These are phyloP conservation scores for Austrolebias charrua DNA, from an alignment of 2,797 vertebrate species.

Conservation along the genomic window DNA sequence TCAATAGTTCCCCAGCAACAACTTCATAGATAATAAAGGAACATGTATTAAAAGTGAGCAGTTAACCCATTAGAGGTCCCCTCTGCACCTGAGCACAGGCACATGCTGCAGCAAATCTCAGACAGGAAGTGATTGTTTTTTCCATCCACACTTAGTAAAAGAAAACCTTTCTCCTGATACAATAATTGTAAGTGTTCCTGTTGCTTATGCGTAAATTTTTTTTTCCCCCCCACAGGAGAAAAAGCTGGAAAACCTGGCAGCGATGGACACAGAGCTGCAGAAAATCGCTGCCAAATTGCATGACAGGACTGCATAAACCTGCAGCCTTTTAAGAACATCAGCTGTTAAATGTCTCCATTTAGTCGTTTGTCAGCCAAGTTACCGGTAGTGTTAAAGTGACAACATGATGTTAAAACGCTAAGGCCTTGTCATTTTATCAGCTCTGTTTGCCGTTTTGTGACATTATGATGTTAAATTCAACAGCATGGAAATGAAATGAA, in stretches of 20 bases:
- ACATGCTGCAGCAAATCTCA: neutral
- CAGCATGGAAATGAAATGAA: slow-evolving; percentile 84
- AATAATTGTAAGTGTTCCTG: neutral
- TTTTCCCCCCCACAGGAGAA: slow-evolving; percentile 79
- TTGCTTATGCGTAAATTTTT: neutral
- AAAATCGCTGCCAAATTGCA: slow-evolving; percentile 88
- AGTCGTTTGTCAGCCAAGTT: slow-evolving; percentile 39
- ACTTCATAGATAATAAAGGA: slow-evolving; percentile 8
- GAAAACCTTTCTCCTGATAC: no score
- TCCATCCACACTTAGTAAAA: no score
- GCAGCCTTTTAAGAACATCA: slow-evolving; percentile 1
- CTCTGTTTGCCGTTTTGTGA: slow-evolving; percentile 69
- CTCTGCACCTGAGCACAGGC: neutral
- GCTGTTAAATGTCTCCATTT: slow-evolving; percentile 18
- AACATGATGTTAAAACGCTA: slow-evolving; percentile 18
- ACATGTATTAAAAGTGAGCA: slow-evolving; percentile 11
- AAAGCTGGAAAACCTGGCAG: slow-evolving; percentile 87
- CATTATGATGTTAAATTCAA: slow-evolving; percentile 71
- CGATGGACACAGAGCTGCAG: slow-evolving; percentile 91
- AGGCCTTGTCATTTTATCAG: slow-evolving; percentile 48
- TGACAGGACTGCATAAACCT: slow-evolving; percentile 74
- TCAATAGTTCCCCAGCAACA: slow-evolving; percentile 7
- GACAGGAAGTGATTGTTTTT: neutral
- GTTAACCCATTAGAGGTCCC: neutral
- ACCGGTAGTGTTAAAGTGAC: slow-evolving; percentile 51